Evolutionary conservation across 2,113 vertebrate genomes (phyloP), one percentile per base, ranked within the genome.

Genomic region (Genyomyrus donnyi): DNA sequence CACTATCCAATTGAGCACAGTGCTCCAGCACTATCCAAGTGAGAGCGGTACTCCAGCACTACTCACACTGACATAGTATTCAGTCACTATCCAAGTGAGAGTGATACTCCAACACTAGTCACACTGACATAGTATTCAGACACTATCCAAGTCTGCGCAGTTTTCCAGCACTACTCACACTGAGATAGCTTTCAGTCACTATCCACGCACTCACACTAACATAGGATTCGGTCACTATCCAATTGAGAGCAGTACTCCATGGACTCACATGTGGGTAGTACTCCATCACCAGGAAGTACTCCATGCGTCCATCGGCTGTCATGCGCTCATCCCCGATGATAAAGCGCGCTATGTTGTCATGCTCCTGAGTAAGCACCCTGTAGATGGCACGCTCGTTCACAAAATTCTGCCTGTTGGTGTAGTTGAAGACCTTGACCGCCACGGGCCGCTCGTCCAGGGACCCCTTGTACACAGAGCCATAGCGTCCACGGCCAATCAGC

Each of bases 201-300:
- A 48, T 50, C 3, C 21, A 10, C 0, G 24, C 6, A 91, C 88
- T 91, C 92, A 93, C 89, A 77, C 24, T n/a, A 24, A 48, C 19
- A 45, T 10, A 48, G 83, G 24, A 21, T n/a, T 85, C 83, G 1
- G 17, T 85, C 83, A 24, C 42, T 31, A 31, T 53, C 3, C 11
- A 13, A 17, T 0, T 87, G 49, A 53, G 46, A 87, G 46, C 49
- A 53, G 11, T 53, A 31, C 13, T 17, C 48, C 84, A 62, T 15
- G 4, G n/a, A 66, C 58, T 66, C n/a, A 70, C 98, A 93, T 98
- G 98, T 90, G 98, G 96, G 94, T 99, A 99, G 95, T 99, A 98
- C 88, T 99, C 98, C 97, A 99, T 99, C 92, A 99, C 98, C 93
- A 99, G 93, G 91, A 99, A 96, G 96, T 98, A 99, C 62, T 99